Conservation (phyloP, 2,888 invertebrate species). For the Pachycephus smyrnensis region DNA sequence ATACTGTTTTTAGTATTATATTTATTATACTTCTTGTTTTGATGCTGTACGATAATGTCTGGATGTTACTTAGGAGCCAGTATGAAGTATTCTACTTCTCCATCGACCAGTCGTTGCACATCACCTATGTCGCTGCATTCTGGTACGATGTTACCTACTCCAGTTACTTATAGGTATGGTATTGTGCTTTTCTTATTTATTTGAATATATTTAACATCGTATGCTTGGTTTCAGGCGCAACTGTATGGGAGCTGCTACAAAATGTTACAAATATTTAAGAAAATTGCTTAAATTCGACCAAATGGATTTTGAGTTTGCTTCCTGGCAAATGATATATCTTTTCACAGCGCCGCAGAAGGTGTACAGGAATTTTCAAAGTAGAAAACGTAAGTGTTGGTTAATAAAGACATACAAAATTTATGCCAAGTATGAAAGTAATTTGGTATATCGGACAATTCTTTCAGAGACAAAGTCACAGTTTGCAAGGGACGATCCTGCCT, state of each 20-base stretch:
- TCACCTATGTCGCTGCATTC: constrained; percentile 58
- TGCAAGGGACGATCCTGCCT: constrained; percentile 98
- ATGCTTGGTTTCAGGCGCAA: constrained; percentile 69
- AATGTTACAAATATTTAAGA: constrained; percentile 88
- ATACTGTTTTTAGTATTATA: background rate
- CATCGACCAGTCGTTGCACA: constrained; percentile 69
- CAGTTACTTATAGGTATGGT: constrained; percentile 65
- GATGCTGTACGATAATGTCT: background rate
- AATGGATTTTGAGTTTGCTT: constrained; percentile 99
- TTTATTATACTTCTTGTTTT: background rate
- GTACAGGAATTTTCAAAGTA: constrained; percentile 95
- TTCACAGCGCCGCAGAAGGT: constrained; percentile 96
- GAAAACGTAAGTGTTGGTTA: constrained; percentile 84
- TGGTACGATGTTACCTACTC: constrained; percentile 77
- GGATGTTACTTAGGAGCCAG: background rate
- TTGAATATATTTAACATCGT: background rate
- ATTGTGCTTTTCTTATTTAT: background rate
- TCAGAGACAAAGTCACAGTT: constrained; percentile 98
- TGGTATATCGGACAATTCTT: constrained; percentile 23
- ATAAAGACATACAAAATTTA: constrained; percentile 8
- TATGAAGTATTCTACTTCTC: constrained; percentile 76
- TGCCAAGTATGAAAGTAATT: background rate
- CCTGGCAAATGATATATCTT: constrained; percentile 99
- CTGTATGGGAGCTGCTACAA: constrained; percentile 86
- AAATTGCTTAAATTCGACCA: constrained; percentile 91